Base-by-base conservation (phyloP, 1,140 invertebrate genomes). In the Tenebrio molitor region DNA sequence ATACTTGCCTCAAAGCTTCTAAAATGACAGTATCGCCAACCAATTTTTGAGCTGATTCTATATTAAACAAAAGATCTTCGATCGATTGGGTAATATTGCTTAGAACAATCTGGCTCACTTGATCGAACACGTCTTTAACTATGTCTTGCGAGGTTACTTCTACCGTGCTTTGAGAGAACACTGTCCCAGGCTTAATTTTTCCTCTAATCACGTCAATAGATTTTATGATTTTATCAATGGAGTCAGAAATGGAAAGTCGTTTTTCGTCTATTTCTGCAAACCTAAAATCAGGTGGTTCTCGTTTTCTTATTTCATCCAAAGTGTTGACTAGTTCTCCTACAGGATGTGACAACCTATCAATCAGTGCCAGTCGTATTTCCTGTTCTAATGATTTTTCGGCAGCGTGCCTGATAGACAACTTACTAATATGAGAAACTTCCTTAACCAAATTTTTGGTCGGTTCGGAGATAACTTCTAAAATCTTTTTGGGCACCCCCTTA, bases 331-430 rank as follows among this genome's bases (percentile, higher is more conserved):
- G 78, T 71, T 87, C 84, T 65, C 83, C 82, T 4, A 87, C 78
- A 1, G 86, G 85, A 16, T 83, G 80, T 0, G 81, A 82, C 0
- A 88, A 82, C 69, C 84, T 84, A 65, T 88, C 86, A 14, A 87
- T 77, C 46, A 87, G 81, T 12, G 84, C 83, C 76, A 85, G 81
- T 44, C 86, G 83, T 7, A 87, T 77, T 70, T 87, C 85, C 72
- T 87, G 85, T 17, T 84, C 81, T 63, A 85, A 74, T 0, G 85
- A 84, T 71, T 86, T 85, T 58, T 83, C 77, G 0, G 78, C 80
- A 7, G 83, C 76, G 23, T 84, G 81, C 68, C 81, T 79, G 6
- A 85, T 79, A 0, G 82, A 81, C 71, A 67, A 62, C 17, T 19
- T 78, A 82, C 21, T 84, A 29, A 86, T 80, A n/a, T 78, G 73